Conservation (phyloP, 1,140 invertebrate species). For the Pteromalus puparum region DNA sequence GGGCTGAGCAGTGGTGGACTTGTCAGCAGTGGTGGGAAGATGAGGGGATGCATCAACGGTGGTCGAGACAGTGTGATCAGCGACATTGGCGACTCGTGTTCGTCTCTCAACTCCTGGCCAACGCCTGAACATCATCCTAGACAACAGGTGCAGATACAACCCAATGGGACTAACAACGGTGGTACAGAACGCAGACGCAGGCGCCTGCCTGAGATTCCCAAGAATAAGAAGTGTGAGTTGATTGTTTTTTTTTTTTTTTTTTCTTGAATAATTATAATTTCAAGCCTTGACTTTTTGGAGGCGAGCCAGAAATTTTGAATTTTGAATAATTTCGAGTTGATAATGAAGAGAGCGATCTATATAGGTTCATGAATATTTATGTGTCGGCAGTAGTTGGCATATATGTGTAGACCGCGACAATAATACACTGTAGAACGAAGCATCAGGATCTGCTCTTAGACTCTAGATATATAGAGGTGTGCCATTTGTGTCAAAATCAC, state of each 20-base stretch:
- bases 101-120: slow-evolving; percentile 70
- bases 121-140: slow-evolving; percentile 68
- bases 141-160: slow-evolving; percentile 52
- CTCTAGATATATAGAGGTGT: too few species aligned
- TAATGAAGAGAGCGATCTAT: too few species aligned
- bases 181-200: slow-evolving; percentile 82
- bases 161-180: slow-evolving; percentile 34
- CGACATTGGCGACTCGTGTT: slow-evolving; percentile 70
- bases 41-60: slow-evolving; percentile 47
- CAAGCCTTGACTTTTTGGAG: too few species aligned
- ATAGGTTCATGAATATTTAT: too few species aligned
- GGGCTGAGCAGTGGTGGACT: slow-evolving; percentile 65
- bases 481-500: too few species aligned
- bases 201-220: slow-evolving; percentile 91
- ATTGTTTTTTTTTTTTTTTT: neutral
- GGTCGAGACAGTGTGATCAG: slow-evolving; percentile 70
- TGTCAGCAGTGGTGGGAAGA: slow-evolving; percentile 60
- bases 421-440: too few species aligned
- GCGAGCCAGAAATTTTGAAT: too few species aligned
- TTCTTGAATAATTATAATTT: too few species aligned
- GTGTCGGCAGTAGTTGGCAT: too few species aligned
- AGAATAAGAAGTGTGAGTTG: slow-evolving; percentile 87
- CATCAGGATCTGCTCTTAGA: too few species aligned
- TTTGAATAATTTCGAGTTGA: too few species aligned
- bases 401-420: too few species aligned